Evolutionary conservation across 2,888 invertebrate genomes (phyloP).

Genomic region (Ramazzottius varieornatus): DNA sequence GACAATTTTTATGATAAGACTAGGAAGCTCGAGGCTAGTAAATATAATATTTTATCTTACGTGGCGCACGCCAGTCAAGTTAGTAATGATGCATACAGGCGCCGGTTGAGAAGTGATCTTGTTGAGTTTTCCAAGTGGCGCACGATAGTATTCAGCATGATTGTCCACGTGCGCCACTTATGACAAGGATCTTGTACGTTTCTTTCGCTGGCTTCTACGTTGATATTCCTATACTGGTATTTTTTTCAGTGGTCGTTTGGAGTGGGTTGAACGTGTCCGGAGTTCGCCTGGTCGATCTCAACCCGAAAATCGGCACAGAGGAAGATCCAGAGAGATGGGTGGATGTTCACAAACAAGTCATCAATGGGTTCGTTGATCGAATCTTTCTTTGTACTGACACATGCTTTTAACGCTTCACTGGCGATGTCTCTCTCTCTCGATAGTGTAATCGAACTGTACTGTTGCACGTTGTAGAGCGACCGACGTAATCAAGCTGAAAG

Average conservation of each 20-base stretch:
- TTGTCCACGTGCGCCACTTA: no score
- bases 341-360: slow-evolving; percentile 49
- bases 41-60: no score
- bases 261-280: slow-evolving; percentile 76
- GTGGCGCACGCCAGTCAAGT: no score
- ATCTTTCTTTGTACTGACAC: not conserved
- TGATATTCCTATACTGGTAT: slow-evolving; percentile 3
- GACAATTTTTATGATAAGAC: no score
- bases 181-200: no score
- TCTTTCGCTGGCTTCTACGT: not conserved
- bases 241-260: slow-evolving; percentile 52
- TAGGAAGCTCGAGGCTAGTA: no score
- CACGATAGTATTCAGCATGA: no score
- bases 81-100: no score
- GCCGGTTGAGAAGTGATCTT: no score
- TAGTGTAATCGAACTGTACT: not conserved
- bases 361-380: slow-evolving; percentile 31
- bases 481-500: slow-evolving; percentile 58
- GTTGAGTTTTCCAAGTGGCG: no score
- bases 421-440: not conserved
- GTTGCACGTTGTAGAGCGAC: slow-evolving; percentile 35
- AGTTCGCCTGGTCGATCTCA: slow-evolving; percentile 48
- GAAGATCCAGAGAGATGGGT: slow-evolving; percentile 51
- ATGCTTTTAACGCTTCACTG: not conserved
- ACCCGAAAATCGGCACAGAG: slow-evolving; percentile 41